A percentile compares a stretch with the other conserved stretches of the same genome.
Conservation (phyloP, 1,140 invertebrate species). For the Pseudoatta argentina region DNA sequence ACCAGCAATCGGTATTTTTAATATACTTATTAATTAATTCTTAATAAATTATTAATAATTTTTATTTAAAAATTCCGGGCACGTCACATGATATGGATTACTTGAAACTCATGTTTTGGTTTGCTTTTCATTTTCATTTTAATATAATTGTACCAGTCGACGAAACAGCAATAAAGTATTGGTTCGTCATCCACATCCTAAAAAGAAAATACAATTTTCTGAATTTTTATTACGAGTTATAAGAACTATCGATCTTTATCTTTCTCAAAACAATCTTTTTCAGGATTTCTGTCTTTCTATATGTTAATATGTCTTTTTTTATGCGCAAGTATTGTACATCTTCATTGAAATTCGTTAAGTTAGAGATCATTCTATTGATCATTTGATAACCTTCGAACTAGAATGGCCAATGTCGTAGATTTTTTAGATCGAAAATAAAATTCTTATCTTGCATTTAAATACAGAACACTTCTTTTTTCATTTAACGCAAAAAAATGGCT, state of each 20-base stretch:
- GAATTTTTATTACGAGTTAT: not conserved
- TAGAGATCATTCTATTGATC: not conserved
- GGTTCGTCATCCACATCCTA: constrained; percentile 78
- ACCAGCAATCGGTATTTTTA: not conserved
- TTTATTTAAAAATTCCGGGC: not conserved
- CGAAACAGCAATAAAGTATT: constrained; percentile 80
- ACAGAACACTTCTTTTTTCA: not conserved
- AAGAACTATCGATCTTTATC: not conserved
- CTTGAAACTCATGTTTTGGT: constrained; percentile 80
- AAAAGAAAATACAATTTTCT: constrained; percentile 21
- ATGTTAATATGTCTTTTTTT: not conserved
- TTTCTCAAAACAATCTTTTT: not conserved
- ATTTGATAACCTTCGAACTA: constrained; percentile 18
- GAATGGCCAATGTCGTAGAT: not conserved
- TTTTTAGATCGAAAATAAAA: not conserved
- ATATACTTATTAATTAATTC: too few relatives aligned
- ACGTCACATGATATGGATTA: constrained; percentile 80
- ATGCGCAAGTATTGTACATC: not conserved
- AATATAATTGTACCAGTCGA: constrained; percentile 79
- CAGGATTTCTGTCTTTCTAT: not conserved
- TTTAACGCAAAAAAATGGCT: not conserved
- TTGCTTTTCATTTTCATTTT: constrained; percentile 54
- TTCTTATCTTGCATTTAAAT: not conserved
- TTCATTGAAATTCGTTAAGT: not conserved
- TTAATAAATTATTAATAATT: not conserved